Evolutionary conservation across 2,113 vertebrate species (phyloP), one percentile per base, ranked within the genome.

Genomic region (Saccopteryx leptura): DNA sequence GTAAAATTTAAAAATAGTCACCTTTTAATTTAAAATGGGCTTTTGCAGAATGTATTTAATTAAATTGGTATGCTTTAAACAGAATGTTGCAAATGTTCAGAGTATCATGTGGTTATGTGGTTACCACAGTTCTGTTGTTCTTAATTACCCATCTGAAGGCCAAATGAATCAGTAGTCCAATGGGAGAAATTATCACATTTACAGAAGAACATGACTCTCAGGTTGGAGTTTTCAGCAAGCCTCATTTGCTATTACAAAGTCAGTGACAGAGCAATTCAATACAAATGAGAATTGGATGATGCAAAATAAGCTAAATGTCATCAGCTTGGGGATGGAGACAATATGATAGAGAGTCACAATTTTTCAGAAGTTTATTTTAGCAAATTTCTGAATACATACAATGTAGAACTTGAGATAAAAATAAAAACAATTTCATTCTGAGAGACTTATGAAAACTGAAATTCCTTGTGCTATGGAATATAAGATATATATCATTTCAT

Each of bases 101-200:
- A 93, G 88, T 87, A 84, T 74, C 88, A 74, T 92, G 19, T 65
- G 24, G 14, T 94, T 72, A 96, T 80, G 92, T 81, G 93, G 94
- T 95, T 97, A 68, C 21, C 81, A 69, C 58, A 95, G 93, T 75
- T 60, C 46, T 92, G n/a, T 94, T 54, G 2, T 96, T 96, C 66
- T 97, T 96, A 96, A 97, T 97, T 97, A 96, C 79, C 96, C 88
- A 75, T 94, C 80, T 31, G 71, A 97, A 97, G 88, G 46, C 92
- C 85, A 80, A 97, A 97, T 92, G 92, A 96, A 96, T 97, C 90
- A 96, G 71, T n/a, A 60, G 39, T 96, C 82, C 96, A 92, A 97
- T 54, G 89, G 11, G 95, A 39, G 66, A 2, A 84, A 95, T 94
- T 94, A 84, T 0, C 63, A 0, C 28, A 82, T 93, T 96, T 95